phyloP scores from a whole-genome alignment of 2,888 invertebrate genomes.

The Microchrysa polita region DNA sequence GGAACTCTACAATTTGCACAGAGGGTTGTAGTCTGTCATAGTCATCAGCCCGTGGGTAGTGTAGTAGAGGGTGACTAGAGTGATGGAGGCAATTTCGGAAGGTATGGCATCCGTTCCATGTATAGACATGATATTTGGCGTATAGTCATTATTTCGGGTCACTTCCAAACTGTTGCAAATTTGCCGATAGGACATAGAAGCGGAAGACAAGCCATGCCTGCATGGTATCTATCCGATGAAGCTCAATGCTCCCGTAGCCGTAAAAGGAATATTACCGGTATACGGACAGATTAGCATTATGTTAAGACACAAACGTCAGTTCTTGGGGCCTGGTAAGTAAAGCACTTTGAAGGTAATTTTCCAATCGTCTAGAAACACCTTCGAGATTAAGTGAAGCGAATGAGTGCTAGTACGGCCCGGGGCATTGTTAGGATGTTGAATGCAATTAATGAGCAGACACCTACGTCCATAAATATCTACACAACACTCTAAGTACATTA shows the following conservation, averaged over 20 bases:
- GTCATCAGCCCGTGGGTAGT: background rate
- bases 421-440: constrained; percentile 45
- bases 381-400: constrained; percentile 41
- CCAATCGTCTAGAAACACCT: constrained; percentile 44
- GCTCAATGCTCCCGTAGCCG: background rate
- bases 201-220: too few relatives aligned
- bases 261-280: constrained; percentile 28
- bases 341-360: constrained; percentile 43
- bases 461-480: constrained; percentile 36
- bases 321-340: constrained; percentile 38
- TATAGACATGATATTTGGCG: too few relatives aligned
- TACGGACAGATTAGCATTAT: constrained; percentile 40
- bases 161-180: too few relatives aligned
- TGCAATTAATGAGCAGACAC: constrained; percentile 44
- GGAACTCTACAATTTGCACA: constrained; percentile 17
- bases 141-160: too few relatives aligned
- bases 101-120: too few relatives aligned
- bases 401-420: constrained; percentile 40
- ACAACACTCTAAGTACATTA: constrained; percentile 5
- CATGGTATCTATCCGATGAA: background rate
- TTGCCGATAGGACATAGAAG: too few relatives aligned
- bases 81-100: background rate
- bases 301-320: constrained; percentile 42
- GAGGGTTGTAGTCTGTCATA: constrained; percentile 17
- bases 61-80: background rate